Conservation (phyloP, 2,888 invertebrate species). For the Tineola bisselliella region DNA sequence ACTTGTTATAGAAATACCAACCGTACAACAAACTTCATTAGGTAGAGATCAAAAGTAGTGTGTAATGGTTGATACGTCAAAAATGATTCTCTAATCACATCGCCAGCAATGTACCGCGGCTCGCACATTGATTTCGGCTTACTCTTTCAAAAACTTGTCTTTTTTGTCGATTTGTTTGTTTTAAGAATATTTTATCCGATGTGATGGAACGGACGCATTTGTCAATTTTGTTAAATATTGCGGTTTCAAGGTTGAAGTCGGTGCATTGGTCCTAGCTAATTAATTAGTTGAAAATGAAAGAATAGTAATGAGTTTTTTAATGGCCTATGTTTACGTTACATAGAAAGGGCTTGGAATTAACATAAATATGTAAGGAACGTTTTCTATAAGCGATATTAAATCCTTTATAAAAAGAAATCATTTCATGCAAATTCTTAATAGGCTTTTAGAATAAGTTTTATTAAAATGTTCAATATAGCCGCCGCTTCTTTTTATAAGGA, state of each 20-base stretch:
- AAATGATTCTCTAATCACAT: constrained; percentile 11
- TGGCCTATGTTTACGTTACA: background rate
- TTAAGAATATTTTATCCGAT: constrained; percentile 66
- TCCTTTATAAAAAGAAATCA: too few species aligned
- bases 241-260: constrained; percentile 26
- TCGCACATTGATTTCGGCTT: constrained; percentile 67
- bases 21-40: background rate
- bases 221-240: constrained; percentile 60
- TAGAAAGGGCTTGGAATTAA: background rate
- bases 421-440: too few species aligned
- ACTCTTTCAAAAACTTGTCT: constrained; percentile 55
- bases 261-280: constrained; percentile 43
- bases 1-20: background rate
- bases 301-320: constrained; percentile 31
- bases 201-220: constrained; percentile 65
- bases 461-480: too few species aligned
- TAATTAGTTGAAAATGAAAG: constrained; percentile 56
- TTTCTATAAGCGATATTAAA: too few species aligned
- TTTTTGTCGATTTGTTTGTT: constrained; percentile 67
- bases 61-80: background rate
- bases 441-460: too few species aligned
- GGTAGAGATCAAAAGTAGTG: background rate
- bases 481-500: too few species aligned
- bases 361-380: too few species aligned
- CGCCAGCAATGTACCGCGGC: constrained; percentile 46